A percentile compares a stretch with the other conserved stretches of the same genome.
Evolutionary conservation across 2,888 invertebrate genomes (phyloP).

Genomic region (Acheta domesticus): DNA sequence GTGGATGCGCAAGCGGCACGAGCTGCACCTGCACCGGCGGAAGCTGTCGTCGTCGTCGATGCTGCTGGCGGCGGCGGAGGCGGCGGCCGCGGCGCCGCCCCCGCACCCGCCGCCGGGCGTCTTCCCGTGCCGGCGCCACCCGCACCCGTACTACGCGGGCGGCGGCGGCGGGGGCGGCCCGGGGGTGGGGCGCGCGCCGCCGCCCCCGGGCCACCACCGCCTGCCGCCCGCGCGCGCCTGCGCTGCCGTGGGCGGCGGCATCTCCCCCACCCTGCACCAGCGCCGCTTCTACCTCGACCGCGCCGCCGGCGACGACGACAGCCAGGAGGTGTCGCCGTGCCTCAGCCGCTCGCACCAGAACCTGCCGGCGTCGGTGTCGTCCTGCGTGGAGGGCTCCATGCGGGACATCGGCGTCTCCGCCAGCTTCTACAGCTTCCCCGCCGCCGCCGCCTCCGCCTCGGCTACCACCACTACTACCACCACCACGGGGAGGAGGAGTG

Average conservation of each 20-base stretch:
- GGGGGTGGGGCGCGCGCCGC: constrained; percentile 23
- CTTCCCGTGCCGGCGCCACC: constrained; percentile 26
- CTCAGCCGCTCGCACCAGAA: constrained; percentile 20
- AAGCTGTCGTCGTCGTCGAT: constrained; percentile 34
- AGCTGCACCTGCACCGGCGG: constrained; percentile 33
- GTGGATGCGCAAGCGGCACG: constrained; percentile 49
- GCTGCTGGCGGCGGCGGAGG: constrained; percentile 28
- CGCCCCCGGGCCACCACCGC: constrained; percentile 26
- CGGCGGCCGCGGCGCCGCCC: constrained; percentile 31
- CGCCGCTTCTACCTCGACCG: constrained; percentile 21
- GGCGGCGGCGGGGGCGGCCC: not conserved
- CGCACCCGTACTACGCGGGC: not conserved
- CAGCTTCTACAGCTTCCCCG: constrained; percentile 37
- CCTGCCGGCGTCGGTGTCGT: not conserved
- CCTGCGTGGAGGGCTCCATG: not conserved
- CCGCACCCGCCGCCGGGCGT: constrained; percentile 33
- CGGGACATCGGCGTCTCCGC: not conserved
- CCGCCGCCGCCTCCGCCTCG: constrained; percentile 28
- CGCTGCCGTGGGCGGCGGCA: constrained; percentile 5
- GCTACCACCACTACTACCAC: constrained; percentile 31
- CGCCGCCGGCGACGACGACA: constrained; percentile 20
- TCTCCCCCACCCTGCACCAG: constrained; percentile 22
- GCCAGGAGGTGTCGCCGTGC: constrained; percentile 32
- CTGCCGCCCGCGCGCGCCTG: not conserved
- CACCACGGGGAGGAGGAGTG: constrained; percentile 31